phyloP scores from a whole-genome alignment of 2,888 invertebrate species.

The Nemapogon koenigi region DNA sequence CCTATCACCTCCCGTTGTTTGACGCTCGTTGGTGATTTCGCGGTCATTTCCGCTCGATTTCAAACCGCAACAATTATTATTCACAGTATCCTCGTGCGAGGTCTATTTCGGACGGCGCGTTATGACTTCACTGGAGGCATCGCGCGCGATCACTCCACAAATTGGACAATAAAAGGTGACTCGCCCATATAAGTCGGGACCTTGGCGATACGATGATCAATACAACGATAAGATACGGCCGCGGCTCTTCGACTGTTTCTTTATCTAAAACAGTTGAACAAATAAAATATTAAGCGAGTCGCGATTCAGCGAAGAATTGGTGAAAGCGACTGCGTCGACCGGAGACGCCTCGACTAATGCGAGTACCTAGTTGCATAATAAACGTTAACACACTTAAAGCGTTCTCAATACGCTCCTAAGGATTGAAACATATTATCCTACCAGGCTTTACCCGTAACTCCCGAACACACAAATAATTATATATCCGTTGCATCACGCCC shows the following conservation, averaged over 20 bases:
- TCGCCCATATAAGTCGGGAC: slow-evolving; percentile 52
- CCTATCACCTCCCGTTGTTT: slow-evolving; percentile 59
- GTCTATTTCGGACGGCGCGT: slow-evolving; percentile 56
- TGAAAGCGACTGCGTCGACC: slow-evolving; percentile 47
- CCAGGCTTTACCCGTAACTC: too few species aligned
- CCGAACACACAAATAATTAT: too few species aligned
- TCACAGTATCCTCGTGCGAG: slow-evolving; percentile 50
- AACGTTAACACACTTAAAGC: slow-evolving; percentile 6
- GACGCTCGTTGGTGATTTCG: slow-evolving; percentile 57
- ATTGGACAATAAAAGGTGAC: slow-evolving; percentile 56
- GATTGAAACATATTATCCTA: too few species aligned
- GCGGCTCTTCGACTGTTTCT: slow-evolving; percentile 47
- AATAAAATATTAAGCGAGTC: slow-evolving; percentile 47
- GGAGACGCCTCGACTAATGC: slow-evolving; percentile 23
- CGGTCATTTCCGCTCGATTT: slow-evolving; percentile 59
- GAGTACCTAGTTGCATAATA: slow-evolving; percentile 6
- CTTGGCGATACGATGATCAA: slow-evolving; percentile 59
- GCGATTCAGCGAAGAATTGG: slow-evolving; percentile 53
- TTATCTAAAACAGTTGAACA: slow-evolving; percentile 62
- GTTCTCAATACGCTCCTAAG: slow-evolving; percentile 9
- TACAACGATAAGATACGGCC: slow-evolving; percentile 56
- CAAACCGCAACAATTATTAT: slow-evolving; percentile 61
- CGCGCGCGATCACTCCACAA: slow-evolving; percentile 21
- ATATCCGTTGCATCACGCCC: too few species aligned
- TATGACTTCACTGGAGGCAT: slow-evolving; percentile 61